Base-by-base conservation (phyloP, 2,888 invertebrate genomes). In the Ypsolopha scabrella region DNA sequence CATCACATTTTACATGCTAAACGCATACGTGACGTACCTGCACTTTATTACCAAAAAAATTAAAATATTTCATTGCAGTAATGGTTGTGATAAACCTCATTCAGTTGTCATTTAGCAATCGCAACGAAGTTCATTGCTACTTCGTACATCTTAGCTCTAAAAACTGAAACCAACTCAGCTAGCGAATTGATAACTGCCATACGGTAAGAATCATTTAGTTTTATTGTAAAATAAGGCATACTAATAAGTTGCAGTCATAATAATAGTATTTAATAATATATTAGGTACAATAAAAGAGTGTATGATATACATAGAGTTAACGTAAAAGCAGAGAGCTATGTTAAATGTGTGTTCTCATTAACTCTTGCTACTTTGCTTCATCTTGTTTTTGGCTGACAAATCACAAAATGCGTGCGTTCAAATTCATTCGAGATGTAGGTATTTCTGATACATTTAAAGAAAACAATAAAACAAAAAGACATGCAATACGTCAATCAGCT, bases 141-240 rank as follows among this genome's bases (percentile, higher is more conserved):
- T 39, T n/a, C 33, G 2, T 57, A 64, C 60, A 60, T 65, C 64
- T 60, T 39, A 39, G 13, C 33, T 39, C 11, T 37, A 46, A 48
- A 10, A 14, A 13, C 39, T 37, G 9, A 11, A 45, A 68, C 72
- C 80, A 82, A 82, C 80, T 75, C 80, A 80, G 85, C 85, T 86
- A 86, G 81, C 82, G 72, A 80, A 76, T 77, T 76, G 79, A 82
- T 77, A 80, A 86, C 86, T 85, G 86, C 86, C 86, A 86, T 86
- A 86, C 75, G 77, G 75, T 86, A 83, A 85, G 81, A 64, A 79
- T 70, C 65, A 81, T 81, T 75, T 70, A 60, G 70, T 71, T 77
- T 66, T 60, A 57, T 58, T 59, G 55, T 57, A 64, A 62, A 57
- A 53, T 62, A 65, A 67, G 59, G 57, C 55, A 57, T 80, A 72